Conservation (phyloP, 2,888 invertebrate genomes). For the Ryuthela nishihirai region DNA sequence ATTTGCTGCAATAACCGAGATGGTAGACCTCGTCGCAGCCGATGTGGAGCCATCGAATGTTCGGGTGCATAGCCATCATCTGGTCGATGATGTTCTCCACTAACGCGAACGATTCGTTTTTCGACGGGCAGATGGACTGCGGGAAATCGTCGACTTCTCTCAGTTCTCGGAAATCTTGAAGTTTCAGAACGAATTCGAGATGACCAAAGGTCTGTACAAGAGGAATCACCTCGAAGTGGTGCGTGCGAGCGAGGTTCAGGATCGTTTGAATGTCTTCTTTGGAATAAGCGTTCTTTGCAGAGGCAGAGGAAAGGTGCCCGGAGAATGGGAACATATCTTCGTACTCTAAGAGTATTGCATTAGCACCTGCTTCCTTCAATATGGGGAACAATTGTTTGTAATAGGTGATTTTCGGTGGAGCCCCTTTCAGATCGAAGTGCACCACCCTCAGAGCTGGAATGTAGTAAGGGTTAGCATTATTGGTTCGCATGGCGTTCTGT, state of each 20-base stretch:
- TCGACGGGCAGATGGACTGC: conserved; percentile 46
- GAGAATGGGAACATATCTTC: conserved; percentile 54
- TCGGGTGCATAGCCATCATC: conserved; percentile 51
- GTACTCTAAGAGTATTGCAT: conserved; percentile 53
- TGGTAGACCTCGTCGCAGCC: conserved; percentile 41
- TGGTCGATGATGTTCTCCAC: conserved; percentile 53
- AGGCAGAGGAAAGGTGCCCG: conserved; percentile 44
- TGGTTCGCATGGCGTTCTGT: conserved; percentile 17
- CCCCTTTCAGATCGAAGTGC: conserved; percentile 40
- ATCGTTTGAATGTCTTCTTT: conserved; percentile 44
- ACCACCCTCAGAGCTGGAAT: conserved; percentile 35
- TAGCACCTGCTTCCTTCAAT: conserved; percentile 50
- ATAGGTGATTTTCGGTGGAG: conserved; percentile 34
- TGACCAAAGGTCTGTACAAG: conserved; percentile 54
- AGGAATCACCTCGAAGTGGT: conserved; percentile 50
- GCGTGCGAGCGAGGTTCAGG: conserved; percentile 46
- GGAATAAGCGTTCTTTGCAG: conserved; percentile 53
- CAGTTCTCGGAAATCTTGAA: conserved; percentile 49
- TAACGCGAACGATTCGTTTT: conserved; percentile 49
- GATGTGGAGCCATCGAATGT: conserved; percentile 36
- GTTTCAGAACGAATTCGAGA: conserved; percentile 54
- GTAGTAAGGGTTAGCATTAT: conserved; percentile 17
- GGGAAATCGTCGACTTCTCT: conserved; percentile 51
- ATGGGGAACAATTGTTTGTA: conserved; percentile 48
- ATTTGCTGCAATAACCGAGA: conserved; percentile 39